These are phyloP conservation scores for Pardosa pseudoannulata DNA, from an alignment of 2,888 invertebrate species.

Conservation along the genomic window DNA sequence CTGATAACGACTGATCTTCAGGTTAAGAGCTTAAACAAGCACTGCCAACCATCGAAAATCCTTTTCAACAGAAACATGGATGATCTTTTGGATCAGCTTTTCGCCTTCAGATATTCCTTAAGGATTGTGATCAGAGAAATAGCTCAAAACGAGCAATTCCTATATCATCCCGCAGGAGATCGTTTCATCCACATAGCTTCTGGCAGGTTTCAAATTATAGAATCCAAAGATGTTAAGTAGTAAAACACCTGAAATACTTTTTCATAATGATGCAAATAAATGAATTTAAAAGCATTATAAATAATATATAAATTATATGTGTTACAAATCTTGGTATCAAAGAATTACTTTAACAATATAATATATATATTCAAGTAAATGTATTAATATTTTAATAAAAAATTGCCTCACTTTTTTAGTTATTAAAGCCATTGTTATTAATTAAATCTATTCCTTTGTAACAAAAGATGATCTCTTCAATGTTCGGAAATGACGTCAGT, in stretches of 20 bases:
- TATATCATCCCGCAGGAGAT: conserved; percentile 10
- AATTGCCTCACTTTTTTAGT: no score
- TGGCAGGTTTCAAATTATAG: background rate
- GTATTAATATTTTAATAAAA: no score
- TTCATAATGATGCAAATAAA: no score
- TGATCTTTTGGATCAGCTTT: background rate
- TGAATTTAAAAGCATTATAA: no score
- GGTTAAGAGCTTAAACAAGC: conserved; percentile 34
- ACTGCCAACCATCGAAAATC: conserved; percentile 27
- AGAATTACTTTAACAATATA: no score
- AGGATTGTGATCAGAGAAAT: background rate
- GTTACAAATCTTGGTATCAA: no score
- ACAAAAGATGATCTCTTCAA: no score
- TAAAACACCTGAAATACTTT: background rate
- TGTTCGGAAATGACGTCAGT: no score
- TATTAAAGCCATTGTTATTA: no score
- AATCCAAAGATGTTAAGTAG: background rate
- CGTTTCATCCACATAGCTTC: conserved; percentile 13
- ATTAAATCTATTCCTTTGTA: no score
- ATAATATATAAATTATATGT: no score
- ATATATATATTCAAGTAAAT: no score
- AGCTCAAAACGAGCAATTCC: conserved; percentile 6
- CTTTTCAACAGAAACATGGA: background rate
- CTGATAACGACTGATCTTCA: conserved; percentile 16
- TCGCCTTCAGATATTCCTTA: conserved; percentile 11